A percentile compares a stretch with the other conserved stretches of the same genome.
phyloP scores from a whole-genome alignment of 1,140 invertebrate genomes.

The Trachymyrmex septentrionalis region DNA sequence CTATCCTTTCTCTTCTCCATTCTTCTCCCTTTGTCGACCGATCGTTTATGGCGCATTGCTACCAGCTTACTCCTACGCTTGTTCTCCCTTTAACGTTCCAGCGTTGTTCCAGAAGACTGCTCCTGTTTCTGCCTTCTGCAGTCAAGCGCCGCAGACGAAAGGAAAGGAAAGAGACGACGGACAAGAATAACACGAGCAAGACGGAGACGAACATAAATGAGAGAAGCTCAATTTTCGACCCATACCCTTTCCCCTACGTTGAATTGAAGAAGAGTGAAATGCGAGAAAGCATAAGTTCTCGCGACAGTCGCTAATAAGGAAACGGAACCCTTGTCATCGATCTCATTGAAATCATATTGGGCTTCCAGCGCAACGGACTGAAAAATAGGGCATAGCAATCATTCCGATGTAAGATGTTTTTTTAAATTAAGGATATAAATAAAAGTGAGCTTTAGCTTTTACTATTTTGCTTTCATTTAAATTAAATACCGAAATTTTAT shows the following conservation, averaged over 20 bases:
- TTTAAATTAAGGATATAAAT: neutral
- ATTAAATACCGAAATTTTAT: neutral
- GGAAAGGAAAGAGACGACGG: conserved; percentile 16
- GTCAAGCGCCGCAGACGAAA: conserved; percentile 50
- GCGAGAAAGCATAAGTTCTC: conserved; percentile 64
- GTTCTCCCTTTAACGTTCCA: conserved; percentile 73
- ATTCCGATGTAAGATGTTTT: neutral
- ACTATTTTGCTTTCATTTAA: neutral
- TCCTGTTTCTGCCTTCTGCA: conserved; percentile 67
- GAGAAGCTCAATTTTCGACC: conserved; percentile 53
- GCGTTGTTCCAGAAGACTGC: conserved; percentile 73
- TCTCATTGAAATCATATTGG: conserved; percentile 52
- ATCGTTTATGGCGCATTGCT: conserved; percentile 58
- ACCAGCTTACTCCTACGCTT: conserved; percentile 56
- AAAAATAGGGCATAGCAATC: conserved; percentile 46
- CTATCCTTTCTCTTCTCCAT: conserved; percentile 57
- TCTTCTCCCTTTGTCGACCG: conserved; percentile 48
- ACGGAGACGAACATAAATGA: neutral
- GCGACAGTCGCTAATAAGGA: conserved; percentile 75
- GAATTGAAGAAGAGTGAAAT: conserved; percentile 70
- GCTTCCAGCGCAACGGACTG: conserved; percentile 58
- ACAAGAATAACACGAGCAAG: conserved; percentile 15
- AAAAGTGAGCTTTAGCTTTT: neutral
- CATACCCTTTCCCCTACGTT: conserved; percentile 70
- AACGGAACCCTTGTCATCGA: conserved; percentile 56